A percentile compares a stretch with the other conserved stretches of the same genome.
These are phyloP conservation scores for Chloroclysta siterata DNA, from an alignment of 2,888 invertebrate species.

Conservation along the genomic window DNA sequence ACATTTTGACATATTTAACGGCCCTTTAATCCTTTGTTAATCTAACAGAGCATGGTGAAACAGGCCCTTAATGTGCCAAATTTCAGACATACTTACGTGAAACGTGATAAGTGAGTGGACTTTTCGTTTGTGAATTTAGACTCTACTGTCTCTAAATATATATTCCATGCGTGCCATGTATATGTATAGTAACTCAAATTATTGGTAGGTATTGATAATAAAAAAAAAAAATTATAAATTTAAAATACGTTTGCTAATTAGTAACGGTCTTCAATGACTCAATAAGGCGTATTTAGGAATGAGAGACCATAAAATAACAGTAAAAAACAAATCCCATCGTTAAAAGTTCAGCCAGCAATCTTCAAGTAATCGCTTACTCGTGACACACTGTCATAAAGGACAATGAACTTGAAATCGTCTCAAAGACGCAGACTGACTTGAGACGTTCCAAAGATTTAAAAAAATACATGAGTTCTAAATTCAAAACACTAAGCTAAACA, in stretches of 20 bases:
- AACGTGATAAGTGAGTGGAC: too few relatives aligned
- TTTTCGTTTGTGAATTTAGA: too few relatives aligned
- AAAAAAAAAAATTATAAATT: neutral
- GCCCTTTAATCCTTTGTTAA: too few relatives aligned
- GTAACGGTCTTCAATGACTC: neutral
- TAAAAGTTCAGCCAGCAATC: neutral
- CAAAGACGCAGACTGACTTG: neutral
- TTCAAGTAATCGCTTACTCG: constrained; percentile 42
- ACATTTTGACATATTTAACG: too few relatives aligned
- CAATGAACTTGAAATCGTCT: constrained; percentile 29
- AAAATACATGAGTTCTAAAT: neutral
- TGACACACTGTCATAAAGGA: constrained; percentile 45
- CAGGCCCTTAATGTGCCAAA: too few relatives aligned
- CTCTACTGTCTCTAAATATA: too few relatives aligned
- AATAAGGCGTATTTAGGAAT: constrained; percentile 16
- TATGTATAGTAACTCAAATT: too few relatives aligned
- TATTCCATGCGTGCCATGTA: too few relatives aligned
- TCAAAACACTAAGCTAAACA: neutral
- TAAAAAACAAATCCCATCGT: constrained; percentile 37
- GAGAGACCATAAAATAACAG: constrained; percentile 33
- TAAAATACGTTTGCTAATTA: neutral
- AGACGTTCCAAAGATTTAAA: neutral
- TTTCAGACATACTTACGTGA: too few relatives aligned
- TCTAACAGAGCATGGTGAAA: too few relatives aligned
- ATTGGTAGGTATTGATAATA: neutral